A percentile compares a stretch with the other conserved stretches of the same genome.
Conservation (phyloP, 2,113 vertebrate species). For the Oreochromis niloticus region DNA sequence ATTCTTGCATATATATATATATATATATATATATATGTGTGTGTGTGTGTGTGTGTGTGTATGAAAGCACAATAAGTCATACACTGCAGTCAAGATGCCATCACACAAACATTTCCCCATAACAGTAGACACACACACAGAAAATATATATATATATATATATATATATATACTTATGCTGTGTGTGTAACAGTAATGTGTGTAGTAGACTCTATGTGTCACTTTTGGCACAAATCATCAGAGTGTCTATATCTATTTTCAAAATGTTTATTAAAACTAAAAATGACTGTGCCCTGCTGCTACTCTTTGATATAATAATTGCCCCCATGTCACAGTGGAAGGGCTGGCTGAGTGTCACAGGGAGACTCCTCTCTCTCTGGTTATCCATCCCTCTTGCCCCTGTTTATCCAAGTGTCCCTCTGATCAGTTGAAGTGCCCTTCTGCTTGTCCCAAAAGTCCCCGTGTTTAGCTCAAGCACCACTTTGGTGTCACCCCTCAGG, state of each 20-base stretch:
- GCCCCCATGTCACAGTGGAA: not conserved
- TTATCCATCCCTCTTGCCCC: not conserved
- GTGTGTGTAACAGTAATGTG: not conserved
- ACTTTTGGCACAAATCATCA: not conserved
- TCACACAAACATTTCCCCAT: not conserved
- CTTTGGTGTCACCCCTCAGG: not conserved
- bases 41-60: not conserved
- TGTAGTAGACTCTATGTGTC: not conserved
- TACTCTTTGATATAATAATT: not conserved
- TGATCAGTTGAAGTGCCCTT: constrained; percentile 34
- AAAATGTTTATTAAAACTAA: not conserved
- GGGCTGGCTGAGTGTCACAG: not conserved
- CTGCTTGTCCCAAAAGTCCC: not conserved
- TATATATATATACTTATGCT: not conserved
- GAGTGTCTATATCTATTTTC: not conserved
- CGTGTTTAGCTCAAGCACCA: constrained; percentile 15
- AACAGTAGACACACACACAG: not conserved
- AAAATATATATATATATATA: too few relatives aligned
- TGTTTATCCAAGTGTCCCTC: constrained; percentile 4
- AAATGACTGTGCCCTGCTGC: not conserved
- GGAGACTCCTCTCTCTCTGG: not conserved
- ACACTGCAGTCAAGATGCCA: not conserved
- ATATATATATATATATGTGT: too few relatives aligned
- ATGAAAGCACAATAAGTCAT: not conserved
- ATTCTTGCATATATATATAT: not conserved